Evolutionary conservation across 1,140 invertebrate species (phyloP).

Genomic region (Drosophila santomea): DNA sequence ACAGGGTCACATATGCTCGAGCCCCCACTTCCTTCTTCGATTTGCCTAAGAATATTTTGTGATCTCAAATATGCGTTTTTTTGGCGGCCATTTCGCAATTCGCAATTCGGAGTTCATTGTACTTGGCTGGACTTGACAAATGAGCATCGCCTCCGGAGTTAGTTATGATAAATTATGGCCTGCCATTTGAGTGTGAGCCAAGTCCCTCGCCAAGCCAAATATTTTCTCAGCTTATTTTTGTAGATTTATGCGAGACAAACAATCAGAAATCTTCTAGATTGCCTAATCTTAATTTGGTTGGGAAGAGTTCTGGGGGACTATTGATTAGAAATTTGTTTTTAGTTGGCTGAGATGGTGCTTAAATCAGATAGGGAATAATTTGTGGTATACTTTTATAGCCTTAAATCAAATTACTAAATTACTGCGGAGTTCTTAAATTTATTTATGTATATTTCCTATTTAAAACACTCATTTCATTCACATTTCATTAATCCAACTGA

Average conservation of each 20-base stretch:
- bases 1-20: slow-evolving; percentile 30
- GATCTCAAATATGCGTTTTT: slow-evolving; percentile 19
- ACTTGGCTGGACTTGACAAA: slow-evolving; percentile 52
- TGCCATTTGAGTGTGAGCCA: slow-evolving; percentile 52
- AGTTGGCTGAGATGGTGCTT: not conserved
- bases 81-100: slow-evolving; percentile 24
- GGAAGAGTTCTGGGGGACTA: not conserved
- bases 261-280: slow-evolving; percentile 39
- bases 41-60: slow-evolving; percentile 19
- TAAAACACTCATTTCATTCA: slow-evolving; percentile 19
- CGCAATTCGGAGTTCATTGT: slow-evolving; percentile 55
- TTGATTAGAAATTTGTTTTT: slow-evolving; percentile 32
- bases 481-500: slow-evolving; percentile 43
- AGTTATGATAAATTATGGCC: slow-evolving; percentile 59
- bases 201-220: slow-evolving; percentile 47
- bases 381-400: no score
- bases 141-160: slow-evolving; percentile 61
- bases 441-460: no score
- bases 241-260: slow-evolving; percentile 35
- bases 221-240: slow-evolving; percentile 24
- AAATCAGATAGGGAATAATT: not conserved
- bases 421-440: no score
- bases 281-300: slow-evolving; percentile 15
- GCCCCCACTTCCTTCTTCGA: not conserved
- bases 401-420: no score